phyloP scores from a whole-genome alignment of 2,888 invertebrate genomes.

The Erynnis tages region DNA sequence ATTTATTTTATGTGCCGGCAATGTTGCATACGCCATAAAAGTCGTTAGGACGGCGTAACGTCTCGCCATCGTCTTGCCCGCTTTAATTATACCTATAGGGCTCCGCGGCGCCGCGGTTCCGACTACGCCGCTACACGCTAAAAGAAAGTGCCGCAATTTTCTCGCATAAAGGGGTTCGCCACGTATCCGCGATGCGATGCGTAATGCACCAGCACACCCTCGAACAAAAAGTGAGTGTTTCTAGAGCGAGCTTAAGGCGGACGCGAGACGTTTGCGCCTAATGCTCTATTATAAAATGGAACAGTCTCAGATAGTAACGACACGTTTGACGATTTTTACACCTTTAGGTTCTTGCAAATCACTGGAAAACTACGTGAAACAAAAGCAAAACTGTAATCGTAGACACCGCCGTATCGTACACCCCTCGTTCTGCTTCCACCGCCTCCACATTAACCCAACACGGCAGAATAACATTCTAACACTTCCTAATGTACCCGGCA shows the following conservation, averaged over 20 bases:
- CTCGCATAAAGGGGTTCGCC: slow-evolving; percentile 31
- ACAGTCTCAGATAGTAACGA: too few relatives aligned
- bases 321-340: too few relatives aligned
- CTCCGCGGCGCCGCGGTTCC: slow-evolving; percentile 46
- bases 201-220: slow-evolving; percentile 24
- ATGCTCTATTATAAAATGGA: background rate
- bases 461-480: slow-evolving; percentile 68
- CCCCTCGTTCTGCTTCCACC: slow-evolving; percentile 39
- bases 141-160: slow-evolving; percentile 32
- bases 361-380: too few relatives aligned
- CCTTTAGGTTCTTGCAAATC: too few relatives aligned
- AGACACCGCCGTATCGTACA: slow-evolving; percentile 27
- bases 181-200: slow-evolving; percentile 30
- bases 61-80: slow-evolving; percentile 78
- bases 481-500: slow-evolving; percentile 56
- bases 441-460: slow-evolving; percentile 64
- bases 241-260: background rate
- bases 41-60: slow-evolving; percentile 80
- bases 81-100: slow-evolving; percentile 77
- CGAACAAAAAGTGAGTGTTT: slow-evolving; percentile 5
- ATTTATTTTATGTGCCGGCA: slow-evolving; percentile 80
- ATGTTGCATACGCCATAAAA: slow-evolving; percentile 81
- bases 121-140: slow-evolving; percentile 50
- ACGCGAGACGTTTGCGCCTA: background rate
- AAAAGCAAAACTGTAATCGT: slow-evolving; percentile 18